Conservation (phyloP, 1,140 invertebrate genomes). For the Pogonomyrmex californicus region DNA sequence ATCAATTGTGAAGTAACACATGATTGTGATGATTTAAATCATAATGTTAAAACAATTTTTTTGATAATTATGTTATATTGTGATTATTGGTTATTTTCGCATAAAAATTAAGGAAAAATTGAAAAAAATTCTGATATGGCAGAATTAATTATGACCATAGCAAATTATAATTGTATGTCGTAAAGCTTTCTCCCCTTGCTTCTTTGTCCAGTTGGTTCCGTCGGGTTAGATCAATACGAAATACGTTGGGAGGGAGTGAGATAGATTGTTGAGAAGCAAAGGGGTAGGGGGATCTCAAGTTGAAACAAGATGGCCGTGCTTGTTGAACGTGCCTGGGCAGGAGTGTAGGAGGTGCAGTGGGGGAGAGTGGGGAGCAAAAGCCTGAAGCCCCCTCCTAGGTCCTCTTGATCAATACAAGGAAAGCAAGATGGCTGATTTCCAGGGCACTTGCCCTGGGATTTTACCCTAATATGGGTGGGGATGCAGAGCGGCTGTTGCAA, state of each 20-base stretch:
- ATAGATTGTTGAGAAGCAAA: constrained; percentile 48
- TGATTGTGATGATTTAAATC: neutral
- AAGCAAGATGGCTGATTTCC: constrained; percentile 87
- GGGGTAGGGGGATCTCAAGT: constrained; percentile 78
- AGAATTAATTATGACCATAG: neutral
- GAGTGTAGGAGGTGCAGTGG: constrained; percentile 73
- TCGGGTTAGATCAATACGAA: constrained; percentile 83
- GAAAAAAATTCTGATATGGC: neutral
- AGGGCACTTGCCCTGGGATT: constrained; percentile 85
- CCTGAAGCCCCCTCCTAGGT: constrained; percentile 78
- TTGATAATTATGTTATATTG: neutral
- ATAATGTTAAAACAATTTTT: neutral
- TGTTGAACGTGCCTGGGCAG: constrained; percentile 75
- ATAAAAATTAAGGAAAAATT: neutral
- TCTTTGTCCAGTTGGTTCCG: constrained; percentile 74
- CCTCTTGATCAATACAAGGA: constrained; percentile 86
- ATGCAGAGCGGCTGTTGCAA: constrained; percentile 42
- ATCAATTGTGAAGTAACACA: neutral
- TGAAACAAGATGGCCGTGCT: constrained; percentile 85
- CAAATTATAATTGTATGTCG: constrained; percentile 30
- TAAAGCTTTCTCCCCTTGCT: constrained; percentile 37
- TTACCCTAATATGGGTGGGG: constrained; percentile 76
- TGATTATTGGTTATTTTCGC: neutral
- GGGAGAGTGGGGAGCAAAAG: constrained; percentile 72
- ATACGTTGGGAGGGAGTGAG: constrained; percentile 69